Evolutionary conservation across 2,797 vertebrate species (phyloP).

Genomic region (Urosaurus nigricauda): DNA sequence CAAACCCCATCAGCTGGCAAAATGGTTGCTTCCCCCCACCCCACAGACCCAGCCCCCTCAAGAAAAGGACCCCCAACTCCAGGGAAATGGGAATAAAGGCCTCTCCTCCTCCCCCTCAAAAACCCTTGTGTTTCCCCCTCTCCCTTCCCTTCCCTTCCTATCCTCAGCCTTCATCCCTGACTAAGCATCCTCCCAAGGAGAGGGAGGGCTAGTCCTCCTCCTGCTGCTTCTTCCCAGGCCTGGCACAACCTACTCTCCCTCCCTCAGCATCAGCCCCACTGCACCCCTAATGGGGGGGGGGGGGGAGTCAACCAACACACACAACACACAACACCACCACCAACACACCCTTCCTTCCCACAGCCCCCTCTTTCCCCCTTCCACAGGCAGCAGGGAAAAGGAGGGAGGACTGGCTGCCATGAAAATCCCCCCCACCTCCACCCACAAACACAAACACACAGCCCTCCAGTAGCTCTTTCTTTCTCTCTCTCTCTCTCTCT

Average conservation of each 20-base stretch:
- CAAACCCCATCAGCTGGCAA: neutral
- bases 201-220: no score
- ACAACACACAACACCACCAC: no score
- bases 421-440: neutral
- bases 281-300: no score
- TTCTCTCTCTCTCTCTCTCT: no score
- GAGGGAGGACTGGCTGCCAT: neutral
- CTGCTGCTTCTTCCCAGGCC: conserved; percentile 28
- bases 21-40: conserved; percentile 18
- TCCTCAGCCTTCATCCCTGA: neutral
- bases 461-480: no score
- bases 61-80: neutral
- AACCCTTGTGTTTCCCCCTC: no score
- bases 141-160: neutral
- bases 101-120: neutral
- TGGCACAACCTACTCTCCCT: conserved; percentile 21
- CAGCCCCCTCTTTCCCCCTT: no score
- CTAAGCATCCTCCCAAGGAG: neutral
- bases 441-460: no score
- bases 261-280: neutral
- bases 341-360: no score
- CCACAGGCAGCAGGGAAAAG: neutral
- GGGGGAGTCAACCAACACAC: no score
- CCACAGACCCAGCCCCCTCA: neutral
- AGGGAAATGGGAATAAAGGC: neutral